Percentiles rank a stretch among this genome's conserved stretches.
Evolutionary conservation across 2,113 vertebrate species (phyloP).

Genomic region (Naja naja): DNA sequence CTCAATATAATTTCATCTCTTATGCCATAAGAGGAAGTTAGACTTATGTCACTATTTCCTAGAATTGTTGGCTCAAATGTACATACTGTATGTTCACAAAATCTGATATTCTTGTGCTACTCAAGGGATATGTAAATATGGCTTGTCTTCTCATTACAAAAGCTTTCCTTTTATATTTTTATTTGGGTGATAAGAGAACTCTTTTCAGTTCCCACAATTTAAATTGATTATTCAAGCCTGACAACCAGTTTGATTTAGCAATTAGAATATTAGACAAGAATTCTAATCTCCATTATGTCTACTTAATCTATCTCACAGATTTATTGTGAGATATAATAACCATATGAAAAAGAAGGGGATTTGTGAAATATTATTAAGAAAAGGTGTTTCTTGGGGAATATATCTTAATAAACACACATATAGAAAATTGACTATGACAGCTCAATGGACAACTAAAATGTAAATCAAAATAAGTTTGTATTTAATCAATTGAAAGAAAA

Average conservation of each 20-base stretch:
- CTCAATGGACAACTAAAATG: not conserved
- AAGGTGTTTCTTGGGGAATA: not conserved
- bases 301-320: not conserved
- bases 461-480: not conserved
- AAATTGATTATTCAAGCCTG: not conserved
- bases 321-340: not conserved
- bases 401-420: not conserved
- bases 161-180: constrained; percentile 14
- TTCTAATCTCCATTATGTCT: not conserved
- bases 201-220: not conserved
- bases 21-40: constrained; percentile 59
- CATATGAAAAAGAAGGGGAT: not conserved
- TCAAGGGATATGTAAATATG: constrained; percentile 40
- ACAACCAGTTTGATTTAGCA: not conserved
- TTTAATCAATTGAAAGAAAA: not conserved
- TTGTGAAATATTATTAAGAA: not conserved
- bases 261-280: not conserved
- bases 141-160: not conserved
- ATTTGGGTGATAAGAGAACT: constrained; percentile 19
- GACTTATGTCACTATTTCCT: constrained; percentile 52
- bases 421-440: not conserved
- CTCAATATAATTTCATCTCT: constrained; percentile 53
- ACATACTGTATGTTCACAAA: constrained; percentile 21
- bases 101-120: constrained; percentile 1
- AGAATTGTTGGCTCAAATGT: constrained; percentile 59